Evolutionary conservation across 2,797 vertebrate genomes (phyloP), one percentile per base, ranked within the genome.

Genomic region (Peromyscus melanophrys): DNA sequence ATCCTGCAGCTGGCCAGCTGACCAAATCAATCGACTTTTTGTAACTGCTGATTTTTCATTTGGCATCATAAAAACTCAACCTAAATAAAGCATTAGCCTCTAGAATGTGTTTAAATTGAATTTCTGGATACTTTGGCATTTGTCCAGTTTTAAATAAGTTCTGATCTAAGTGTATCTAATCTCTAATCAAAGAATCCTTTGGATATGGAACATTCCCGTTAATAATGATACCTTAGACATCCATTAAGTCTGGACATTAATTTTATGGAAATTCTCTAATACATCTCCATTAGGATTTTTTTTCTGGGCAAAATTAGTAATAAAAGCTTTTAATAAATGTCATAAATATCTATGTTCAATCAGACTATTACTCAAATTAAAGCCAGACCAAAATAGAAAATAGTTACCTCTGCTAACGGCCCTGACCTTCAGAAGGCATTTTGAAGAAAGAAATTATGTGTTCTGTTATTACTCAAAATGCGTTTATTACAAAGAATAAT

Each of bases 181-280:
- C 98, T 98, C 98, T 98, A 98, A 98, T 98, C 98, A 98, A 98
- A 98, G 97, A 87, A 98, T 98, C 98, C 98, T 98, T 78, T 97
- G 98, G 98, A 97, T 98, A 98, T 98, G 98, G 97, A 98, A 98
- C 98, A 98, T 98, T 99, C 99, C 98, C 84, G 94, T 98, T 99
- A 98, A 99, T 98, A 99, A 98, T 96, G 97, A 98, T 99, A 98
- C 98, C 98, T 99, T 98, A 99, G 98, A 98, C 97, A 99, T 99
- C 98, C 99, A 99, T 99, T 99, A 98, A 98, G 98, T 98, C 98
- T 98, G 98, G 98, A 98, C 98, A 98, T 99, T 99, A 99, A 99
- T 99, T 99, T 98, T 98, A 99, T 99, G 98, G 98, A 99, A 99
- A 98, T 98, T 98, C 98, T 98, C 98, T 98, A 99, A 98, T 98